These are phyloP conservation scores for Aix galericulata DNA, from an alignment of 2,113 vertebrate genomes.

Conservation along the genomic window DNA sequence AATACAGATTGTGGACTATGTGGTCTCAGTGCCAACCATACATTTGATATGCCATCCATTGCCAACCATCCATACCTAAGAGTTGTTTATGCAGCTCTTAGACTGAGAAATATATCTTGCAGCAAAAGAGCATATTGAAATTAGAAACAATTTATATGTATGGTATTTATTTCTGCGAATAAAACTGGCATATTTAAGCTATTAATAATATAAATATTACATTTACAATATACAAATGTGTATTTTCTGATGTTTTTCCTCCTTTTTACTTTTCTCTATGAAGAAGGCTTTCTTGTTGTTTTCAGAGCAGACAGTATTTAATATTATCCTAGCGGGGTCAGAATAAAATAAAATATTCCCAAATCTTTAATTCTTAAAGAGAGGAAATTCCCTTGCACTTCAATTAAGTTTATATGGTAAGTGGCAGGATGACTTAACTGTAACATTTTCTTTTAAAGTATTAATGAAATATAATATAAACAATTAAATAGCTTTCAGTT, in stretches of 20 bases:
- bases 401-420: neutral
- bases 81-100: neutral
- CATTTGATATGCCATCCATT: neutral
- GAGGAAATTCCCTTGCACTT: neutral
- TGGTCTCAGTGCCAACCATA: neutral
- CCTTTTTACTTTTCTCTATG: neutral
- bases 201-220: neutral
- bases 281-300: neutral
- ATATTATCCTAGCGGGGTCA: neutral
- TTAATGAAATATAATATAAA: slow-evolving; percentile 55
- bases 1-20: neutral
- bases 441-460: slow-evolving; percentile 27
- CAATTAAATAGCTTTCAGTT: slow-evolving; percentile 50
- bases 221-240: neutral
- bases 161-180: neutral
- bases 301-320: neutral
- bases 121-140: neutral
- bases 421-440: neutral
- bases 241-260: neutral
- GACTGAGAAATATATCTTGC: neutral
- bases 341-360: neutral
- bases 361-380: slow-evolving; percentile 1
- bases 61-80: neutral
- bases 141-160: neutral
- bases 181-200: neutral